Base-by-base conservation (phyloP, 2,797 vertebrate species). In the Tiaroga cobitis region DNA sequence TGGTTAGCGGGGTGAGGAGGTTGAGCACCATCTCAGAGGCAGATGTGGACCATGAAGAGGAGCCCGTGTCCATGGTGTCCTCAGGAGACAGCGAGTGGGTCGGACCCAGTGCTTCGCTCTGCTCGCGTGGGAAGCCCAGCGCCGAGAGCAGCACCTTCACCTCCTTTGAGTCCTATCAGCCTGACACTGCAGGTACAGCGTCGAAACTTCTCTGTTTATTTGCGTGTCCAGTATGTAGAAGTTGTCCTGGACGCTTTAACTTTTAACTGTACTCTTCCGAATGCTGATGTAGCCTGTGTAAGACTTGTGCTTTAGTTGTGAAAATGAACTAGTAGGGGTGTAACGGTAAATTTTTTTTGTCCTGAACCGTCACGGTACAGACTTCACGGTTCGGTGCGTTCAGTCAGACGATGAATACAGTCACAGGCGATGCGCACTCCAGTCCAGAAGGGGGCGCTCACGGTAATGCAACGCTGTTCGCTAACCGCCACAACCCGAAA, bases 81-180 rank as follows among this genome's bases (percentile, higher is more conserved):
- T 90, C 90, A 86, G 94, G 89, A 32, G 94, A 92, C 88, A 93
- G 93, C 82, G 94, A 94, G 81, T 92, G 94, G 93, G 93, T 89
- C 72, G 92, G 91, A 72, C 94, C 92, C 4, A 95, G 92, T 80
- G 87, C 92, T 87, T 94, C 95, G 54, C 87, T 95, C 73, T 93
- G 94, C 87, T 96, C 96, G 75, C 94, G 94, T 89, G 94, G 95
- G 90, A 96, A 94, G 92, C 94, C 95, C 85, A 93, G 91, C 84
- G 92, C 85, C 54, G 93, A 94, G 88, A 89, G 95, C 95, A 92
- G 95, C 91, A 46, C 72, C 92, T 86, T 93, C 90, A 89, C 94
- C 92, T 92, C 93, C 26, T 89, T 87, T n/a, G 90, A 94, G 39
- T 87, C 93, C 86, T 94, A 93, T 90, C 95, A 94, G 91, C 95